phyloP scores from a whole-genome alignment of 2,888 invertebrate genomes.

The Coelinius sp. region DNA sequence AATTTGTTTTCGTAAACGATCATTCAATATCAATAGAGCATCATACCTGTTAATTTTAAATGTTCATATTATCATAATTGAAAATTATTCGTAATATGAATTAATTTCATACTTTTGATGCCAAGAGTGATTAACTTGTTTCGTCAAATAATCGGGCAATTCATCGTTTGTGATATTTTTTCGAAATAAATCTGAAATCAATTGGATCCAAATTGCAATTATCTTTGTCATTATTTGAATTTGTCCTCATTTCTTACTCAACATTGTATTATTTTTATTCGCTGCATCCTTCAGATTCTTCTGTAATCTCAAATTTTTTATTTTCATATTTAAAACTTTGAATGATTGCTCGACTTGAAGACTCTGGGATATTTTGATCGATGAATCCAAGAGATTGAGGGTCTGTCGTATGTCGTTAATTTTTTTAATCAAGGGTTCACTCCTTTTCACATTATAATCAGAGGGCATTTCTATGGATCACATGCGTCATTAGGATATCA shows the following conservation, averaged over 20 bases:
- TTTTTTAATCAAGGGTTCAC: conserved; percentile 10
- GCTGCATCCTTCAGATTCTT: conserved; percentile 54
- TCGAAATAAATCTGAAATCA: conserved; percentile 58
- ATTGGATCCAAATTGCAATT: background rate
- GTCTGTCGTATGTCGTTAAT: conserved; percentile 42
- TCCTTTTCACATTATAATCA: background rate
- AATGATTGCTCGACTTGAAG: conserved; percentile 53
- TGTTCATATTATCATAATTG: background rate
- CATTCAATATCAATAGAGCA: conserved; percentile 53
- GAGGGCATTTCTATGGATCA: background rate
- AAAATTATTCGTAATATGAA: background rate
- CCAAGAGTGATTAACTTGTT: conserved; percentile 57
- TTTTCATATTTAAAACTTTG: conserved; percentile 51
- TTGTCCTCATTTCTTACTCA: conserved; percentile 48
- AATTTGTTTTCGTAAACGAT: conserved; percentile 49
- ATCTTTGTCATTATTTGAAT: background rate
- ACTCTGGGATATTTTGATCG: conserved; percentile 50
- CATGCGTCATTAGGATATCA: too few species aligned
- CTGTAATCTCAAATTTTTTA: conserved; percentile 43
- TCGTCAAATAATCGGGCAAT: conserved; percentile 53
- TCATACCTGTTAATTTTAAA: conserved; percentile 56
- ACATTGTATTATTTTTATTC: conserved; percentile 57
- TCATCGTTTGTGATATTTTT: conserved; percentile 53
- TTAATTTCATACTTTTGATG: conserved; percentile 54
- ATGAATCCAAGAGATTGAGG: conserved; percentile 50